Evolutionary conservation across 2,888 invertebrate species (phyloP).

Genomic region (Steromphala cineraria): DNA sequence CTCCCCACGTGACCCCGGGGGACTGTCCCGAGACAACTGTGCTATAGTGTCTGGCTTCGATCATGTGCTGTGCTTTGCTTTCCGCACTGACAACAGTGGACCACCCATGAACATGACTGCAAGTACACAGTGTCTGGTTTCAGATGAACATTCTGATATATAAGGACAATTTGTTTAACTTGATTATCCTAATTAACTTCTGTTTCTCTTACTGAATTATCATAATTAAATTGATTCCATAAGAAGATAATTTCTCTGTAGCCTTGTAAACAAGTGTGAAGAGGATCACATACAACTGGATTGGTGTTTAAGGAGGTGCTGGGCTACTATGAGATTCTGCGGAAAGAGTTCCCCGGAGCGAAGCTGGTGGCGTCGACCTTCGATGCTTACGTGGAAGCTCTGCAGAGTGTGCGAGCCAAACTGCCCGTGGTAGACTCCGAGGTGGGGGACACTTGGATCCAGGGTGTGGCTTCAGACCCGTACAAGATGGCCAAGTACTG

Average conservation of each 20-base stretch:
- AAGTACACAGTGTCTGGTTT: background rate
- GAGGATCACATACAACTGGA: too few species aligned
- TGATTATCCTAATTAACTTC: too few species aligned
- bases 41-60: slow-evolving; percentile 52
- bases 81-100: slow-evolving; percentile 70
- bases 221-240: too few species aligned
- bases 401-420: slow-evolving; percentile 45
- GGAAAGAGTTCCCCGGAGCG: slow-evolving; percentile 65
- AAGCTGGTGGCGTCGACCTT: slow-evolving; percentile 61
- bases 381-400: slow-evolving; percentile 59
- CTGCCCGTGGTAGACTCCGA: slow-evolving; percentile 57
- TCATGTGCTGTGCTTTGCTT: slow-evolving; percentile 69
- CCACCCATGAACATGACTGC: slow-evolving; percentile 62
- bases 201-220: too few species aligned
- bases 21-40: slow-evolving; percentile 65
- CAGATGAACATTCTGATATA: too few species aligned
- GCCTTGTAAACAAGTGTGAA: too few species aligned
- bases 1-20: slow-evolving; percentile 63
- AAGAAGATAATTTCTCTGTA: too few species aligned
- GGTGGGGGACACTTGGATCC: slow-evolving; percentile 72
- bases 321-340: slow-evolving; percentile 61
- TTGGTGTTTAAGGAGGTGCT: slow-evolving; percentile 61
- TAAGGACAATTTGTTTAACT: too few species aligned
- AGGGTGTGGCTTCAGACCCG: slow-evolving; percentile 69
- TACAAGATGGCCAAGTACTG: slow-evolving; percentile 62